Base-by-base conservation (phyloP, 2,113 vertebrate species). In the Malurus alboscapulatus region DNA sequence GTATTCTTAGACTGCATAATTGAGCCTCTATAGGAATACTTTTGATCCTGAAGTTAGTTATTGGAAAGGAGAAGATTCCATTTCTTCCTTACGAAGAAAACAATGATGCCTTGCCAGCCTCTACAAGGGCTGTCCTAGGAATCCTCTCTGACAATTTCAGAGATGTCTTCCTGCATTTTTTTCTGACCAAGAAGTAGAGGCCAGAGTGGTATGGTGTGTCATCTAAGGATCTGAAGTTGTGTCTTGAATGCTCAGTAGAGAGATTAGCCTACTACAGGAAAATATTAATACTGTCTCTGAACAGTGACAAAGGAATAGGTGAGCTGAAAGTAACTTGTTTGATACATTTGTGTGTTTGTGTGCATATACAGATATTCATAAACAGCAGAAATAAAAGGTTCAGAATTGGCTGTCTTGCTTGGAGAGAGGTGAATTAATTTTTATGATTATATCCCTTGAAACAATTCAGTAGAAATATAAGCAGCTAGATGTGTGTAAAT, bases 381-480 rank as follows among this genome's bases (percentile, higher is more conserved):
- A 84, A 59, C 9, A 84, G 30, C 51, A 59, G 42, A 77, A 81
- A 71, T 88, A 47, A 51, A 84, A 87, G 44, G 6, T 84, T 25
- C 30, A 57, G 30, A 87, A 15, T 21, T 90, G 47, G 12, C 44
- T 90, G 29, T 73, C 63, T 93, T 85, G 21, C 34, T 62, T 86
- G 48, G 68, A 27, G 21, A 81, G 27, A 80, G 26, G 30, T 72
- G 76, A 90, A 92, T 21, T 81, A 85, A 40, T 94, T 92, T 95
- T 93, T 66, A 12, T 50, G 48, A 22, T 82, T 92, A 74, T 19
- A 73, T 79, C n/a, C 14, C 27, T 18, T 91, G 58, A 54, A 85
- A 77, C 19, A 86, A 32, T 86, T 93, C 57, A 61, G 75, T 48
- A 87, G 57, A 92, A 94, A 69, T 84, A 82, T n/a, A 44, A 86